Percentiles rank a stretch among this genome's conserved stretches.
phyloP scores from a whole-genome alignment of 2,797 vertebrate species.

The Acridotheres tristis region DNA sequence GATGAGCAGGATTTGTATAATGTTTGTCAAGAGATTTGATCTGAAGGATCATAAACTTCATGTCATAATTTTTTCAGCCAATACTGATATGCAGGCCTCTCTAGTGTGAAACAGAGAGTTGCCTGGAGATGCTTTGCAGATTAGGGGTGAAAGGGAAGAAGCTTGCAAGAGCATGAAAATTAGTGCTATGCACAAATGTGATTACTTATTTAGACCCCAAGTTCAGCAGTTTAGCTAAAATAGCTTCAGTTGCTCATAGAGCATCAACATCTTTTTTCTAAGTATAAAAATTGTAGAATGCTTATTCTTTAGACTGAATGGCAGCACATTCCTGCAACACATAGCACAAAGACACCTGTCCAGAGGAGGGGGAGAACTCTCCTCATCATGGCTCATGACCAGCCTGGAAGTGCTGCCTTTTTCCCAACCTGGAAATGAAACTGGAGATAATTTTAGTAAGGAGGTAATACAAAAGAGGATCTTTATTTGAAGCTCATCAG shows the following conservation, averaged over 20 bases:
- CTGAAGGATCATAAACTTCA: slow-evolving; percentile 3
- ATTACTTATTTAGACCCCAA: background rate
- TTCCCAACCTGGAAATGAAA: background rate
- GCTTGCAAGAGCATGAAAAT: background rate
- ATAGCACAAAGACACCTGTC: background rate
- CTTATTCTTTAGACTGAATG: background rate
- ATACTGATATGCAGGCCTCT: background rate
- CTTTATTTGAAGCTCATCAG: background rate
- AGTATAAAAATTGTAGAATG: background rate
- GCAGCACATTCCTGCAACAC: background rate
- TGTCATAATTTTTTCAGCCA: background rate
- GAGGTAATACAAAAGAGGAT: background rate
- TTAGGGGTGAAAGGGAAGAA: background rate
- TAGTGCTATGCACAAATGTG: background rate
- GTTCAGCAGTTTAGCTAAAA: background rate
- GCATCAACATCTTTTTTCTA: background rate
- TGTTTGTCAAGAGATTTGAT: slow-evolving; percentile 19
- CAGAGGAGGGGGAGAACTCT: background rate
- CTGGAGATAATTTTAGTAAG: background rate
- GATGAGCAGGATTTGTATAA: background rate
- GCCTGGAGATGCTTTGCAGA: background rate
- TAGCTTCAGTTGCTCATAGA: background rate
- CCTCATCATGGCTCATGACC: background rate
- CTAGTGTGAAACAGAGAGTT: background rate
- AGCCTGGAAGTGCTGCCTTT: background rate